phyloP scores from a whole-genome alignment of 2,113 vertebrate species.

The Eretmochelys imbricata region DNA sequence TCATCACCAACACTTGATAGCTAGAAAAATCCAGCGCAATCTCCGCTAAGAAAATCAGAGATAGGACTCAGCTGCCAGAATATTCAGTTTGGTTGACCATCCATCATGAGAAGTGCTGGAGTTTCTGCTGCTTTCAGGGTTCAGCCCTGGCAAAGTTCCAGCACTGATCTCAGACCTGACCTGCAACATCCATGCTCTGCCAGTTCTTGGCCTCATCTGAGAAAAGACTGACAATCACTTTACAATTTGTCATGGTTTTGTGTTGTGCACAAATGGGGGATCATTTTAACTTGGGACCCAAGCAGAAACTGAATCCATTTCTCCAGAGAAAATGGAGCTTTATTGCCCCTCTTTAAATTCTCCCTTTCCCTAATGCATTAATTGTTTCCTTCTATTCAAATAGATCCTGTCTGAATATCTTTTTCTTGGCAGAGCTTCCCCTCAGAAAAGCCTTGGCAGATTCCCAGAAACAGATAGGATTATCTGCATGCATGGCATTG shows the following conservation, averaged over 20 bases:
- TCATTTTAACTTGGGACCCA: not conserved
- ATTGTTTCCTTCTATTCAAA: not conserved
- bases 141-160: not conserved
- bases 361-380: not conserved
- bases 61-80: not conserved
- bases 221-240: not conserved
- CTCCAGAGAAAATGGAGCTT: not conserved
- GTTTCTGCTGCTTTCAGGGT: not conserved
- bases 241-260: not conserved
- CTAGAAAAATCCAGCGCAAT: not conserved
- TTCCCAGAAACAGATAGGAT: not conserved
- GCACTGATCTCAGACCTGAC: not conserved
- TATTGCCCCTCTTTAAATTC: not conserved
- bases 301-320: not conserved
- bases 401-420: not conserved
- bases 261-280: not conserved
- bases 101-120: not conserved
- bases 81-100: not conserved
- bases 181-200: not conserved
- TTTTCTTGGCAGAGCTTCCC: not conserved
- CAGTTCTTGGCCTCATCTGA: not conserved
- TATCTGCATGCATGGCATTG: not conserved
- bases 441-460: not conserved
- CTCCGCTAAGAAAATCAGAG: not conserved
- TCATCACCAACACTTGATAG: too few relatives aligned